Evolutionary conservation across 2,888 invertebrate genomes (phyloP).

Genomic region (Clanis bilineata): DNA sequence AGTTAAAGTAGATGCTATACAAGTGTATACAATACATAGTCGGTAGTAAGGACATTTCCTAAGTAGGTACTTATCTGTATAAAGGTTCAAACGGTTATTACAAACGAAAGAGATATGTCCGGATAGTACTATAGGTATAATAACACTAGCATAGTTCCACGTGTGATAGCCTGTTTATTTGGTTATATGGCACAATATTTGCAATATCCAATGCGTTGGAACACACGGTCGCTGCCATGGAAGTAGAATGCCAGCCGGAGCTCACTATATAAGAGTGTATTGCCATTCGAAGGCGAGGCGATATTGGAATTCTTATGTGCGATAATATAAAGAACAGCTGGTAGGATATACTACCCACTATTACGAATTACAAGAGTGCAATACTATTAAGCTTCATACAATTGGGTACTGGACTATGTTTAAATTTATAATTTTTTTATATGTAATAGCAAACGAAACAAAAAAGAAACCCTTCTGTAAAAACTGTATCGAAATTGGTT

Average conservation of each 20-base stretch:
- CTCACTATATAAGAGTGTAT: constrained; percentile 59
- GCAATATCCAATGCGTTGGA: constrained; percentile 63
- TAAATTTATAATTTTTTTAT: no score
- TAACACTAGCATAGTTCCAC: not conserved
- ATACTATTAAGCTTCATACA: no score
- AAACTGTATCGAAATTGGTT: no score
- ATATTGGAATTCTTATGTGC: constrained; percentile 70
- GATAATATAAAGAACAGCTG: constrained; percentile 44
- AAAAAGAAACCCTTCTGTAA: no score
- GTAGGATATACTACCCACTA: constrained; percentile 33
- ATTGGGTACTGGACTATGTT: no score
- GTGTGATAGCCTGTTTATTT: constrained; percentile 21
- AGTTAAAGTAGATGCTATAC: not conserved
- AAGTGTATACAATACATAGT: not conserved
- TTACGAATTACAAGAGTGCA: not conserved
- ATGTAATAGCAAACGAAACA: no score
- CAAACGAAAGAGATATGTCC: not conserved
- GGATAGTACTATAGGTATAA: not conserved
- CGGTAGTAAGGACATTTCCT: constrained; percentile 26
- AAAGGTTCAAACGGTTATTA: constrained; percentile 13
- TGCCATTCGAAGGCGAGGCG: constrained; percentile 58
- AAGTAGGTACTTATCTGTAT: constrained; percentile 2
- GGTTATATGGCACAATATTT: constrained; percentile 62
- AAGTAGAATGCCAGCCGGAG: constrained; percentile 61
- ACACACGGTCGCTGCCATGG: constrained; percentile 56